Base-by-base conservation (phyloP, 2,113 vertebrate genomes). In the Channa argus region DNA sequence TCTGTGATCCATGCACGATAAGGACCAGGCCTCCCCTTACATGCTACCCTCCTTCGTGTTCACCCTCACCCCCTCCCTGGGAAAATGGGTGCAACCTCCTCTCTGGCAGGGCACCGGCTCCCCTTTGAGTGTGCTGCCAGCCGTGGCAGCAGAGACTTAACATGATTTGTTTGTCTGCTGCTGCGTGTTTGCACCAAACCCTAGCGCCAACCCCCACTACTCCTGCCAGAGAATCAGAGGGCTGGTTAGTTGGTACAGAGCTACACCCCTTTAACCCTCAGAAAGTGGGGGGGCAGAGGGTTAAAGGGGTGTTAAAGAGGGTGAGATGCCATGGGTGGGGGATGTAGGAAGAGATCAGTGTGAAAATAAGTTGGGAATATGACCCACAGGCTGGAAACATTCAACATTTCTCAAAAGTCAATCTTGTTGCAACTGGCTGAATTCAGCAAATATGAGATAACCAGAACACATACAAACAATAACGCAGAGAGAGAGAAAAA, bases 111-210 rank as follows among this genome's bases (percentile, higher is more conserved):
- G 83, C 85, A 85, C 79, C 13, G 63, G 82, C 74, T 88, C 74
- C 75, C 77, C 83, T 88, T 88, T 86, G 80, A 90, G 85, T 56
- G 65, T 39, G 63, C 86, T 90, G 87, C 91, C 87, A 92, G 81
- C 84, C 64, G 56, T 88, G 86, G 90, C 88, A 89, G 79, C 87
- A 77, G 63, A 89, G 91, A 90, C 88, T 89, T 87, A 89, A 81
- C 89, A 84, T 87, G 84, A 90, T 92, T 91, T 93, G 84, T 91
- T 91, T 83, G 83, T 89, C 86, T 88, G 89, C 87, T 83, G 87
- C 86, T 84, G 72, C 74, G 67, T 88, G 88, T 87, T 87, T 88
- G 88, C 82, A 82, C 70, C 80, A 66, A 74, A 60, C 56, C 37
- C 62, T 33, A 82, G 73, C 84, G 73, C 80, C 87, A 74, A 62